These are phyloP conservation scores for Ptilonorhynchus violaceus DNA, from an alignment of 2,113 vertebrate genomes.

Conservation along the genomic window DNA sequence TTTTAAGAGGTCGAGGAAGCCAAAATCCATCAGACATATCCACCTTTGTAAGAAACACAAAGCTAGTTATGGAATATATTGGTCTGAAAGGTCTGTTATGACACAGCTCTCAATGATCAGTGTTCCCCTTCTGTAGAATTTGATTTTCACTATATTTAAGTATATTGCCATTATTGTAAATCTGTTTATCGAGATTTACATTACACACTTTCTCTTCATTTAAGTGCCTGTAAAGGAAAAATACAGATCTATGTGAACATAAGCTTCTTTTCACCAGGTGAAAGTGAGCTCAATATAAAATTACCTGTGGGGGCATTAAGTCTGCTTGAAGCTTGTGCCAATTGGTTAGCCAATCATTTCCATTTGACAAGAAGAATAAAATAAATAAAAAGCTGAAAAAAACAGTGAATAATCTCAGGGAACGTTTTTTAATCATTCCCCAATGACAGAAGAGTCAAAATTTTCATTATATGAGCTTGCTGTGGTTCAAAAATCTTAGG, in stretches of 20 bases:
- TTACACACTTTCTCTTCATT: neutral
- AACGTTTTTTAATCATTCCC: neutral
- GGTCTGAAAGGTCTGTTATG: neutral
- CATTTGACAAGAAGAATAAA: neutral
- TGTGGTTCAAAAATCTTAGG: neutral
- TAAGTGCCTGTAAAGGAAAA: neutral
- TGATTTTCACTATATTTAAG: neutral
- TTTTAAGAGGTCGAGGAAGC: neutral
- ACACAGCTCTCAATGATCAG: neutral
- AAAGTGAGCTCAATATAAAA: neutral
- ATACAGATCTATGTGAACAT: neutral
- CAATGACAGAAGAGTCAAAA: neutral
- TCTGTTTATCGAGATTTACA: neutral
- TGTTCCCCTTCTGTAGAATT: neutral
- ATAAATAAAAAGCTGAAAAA: neutral
- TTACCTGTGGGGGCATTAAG: neutral
- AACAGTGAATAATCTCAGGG: neutral
- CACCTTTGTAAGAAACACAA: neutral
- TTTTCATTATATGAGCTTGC: neutral
- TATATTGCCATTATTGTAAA: neutral
- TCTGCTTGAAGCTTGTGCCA: neutral
- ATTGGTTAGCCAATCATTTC: neutral
- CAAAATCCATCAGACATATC: neutral
- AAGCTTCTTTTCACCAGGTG: neutral
- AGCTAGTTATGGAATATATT: neutral